phyloP scores from a whole-genome alignment of 2,888 invertebrate genomes.

The Taenaris catops region DNA sequence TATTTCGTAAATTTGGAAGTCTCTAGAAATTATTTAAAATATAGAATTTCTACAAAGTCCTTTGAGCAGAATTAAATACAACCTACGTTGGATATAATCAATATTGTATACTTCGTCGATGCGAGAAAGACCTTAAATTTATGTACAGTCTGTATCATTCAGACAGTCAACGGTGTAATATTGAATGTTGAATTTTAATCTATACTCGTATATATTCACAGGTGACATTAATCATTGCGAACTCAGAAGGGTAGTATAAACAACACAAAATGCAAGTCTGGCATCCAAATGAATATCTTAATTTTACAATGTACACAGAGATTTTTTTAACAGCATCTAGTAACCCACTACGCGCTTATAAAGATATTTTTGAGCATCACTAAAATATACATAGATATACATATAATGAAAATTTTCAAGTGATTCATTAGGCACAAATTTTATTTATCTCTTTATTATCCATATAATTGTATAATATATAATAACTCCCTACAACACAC shows the following conservation, averaged over 20 bases:
- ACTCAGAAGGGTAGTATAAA: constrained; percentile 32
- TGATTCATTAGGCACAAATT: constrained; percentile 74
- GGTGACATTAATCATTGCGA: neutral
- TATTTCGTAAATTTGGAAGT: no score
- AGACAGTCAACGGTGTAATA: neutral
- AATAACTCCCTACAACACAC: constrained; percentile 59
- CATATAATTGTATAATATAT: constrained; percentile 43
- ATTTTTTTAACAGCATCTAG: constrained; percentile 63
- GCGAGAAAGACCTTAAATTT: no score
- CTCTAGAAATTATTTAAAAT: no score
- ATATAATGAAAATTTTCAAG: constrained; percentile 48
- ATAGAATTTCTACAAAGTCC: no score
- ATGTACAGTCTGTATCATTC: no score
- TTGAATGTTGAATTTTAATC: neutral
- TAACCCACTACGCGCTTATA: constrained; percentile 68
- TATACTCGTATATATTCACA: no score
- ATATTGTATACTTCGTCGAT: no score
- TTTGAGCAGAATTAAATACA: no score
- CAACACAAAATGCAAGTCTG: constrained; percentile 63
- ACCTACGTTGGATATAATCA: no score
- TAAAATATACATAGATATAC: constrained; percentile 64
- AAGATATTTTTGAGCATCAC: constrained; percentile 71
- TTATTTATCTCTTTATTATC: constrained; percentile 37
- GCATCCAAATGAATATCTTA: constrained; percentile 49
- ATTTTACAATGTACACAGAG: constrained; percentile 39